These are phyloP conservation scores for Sebastes trivittatus DNA, from an alignment of 2,797 vertebrate genomes.

Conservation along the genomic window DNA sequence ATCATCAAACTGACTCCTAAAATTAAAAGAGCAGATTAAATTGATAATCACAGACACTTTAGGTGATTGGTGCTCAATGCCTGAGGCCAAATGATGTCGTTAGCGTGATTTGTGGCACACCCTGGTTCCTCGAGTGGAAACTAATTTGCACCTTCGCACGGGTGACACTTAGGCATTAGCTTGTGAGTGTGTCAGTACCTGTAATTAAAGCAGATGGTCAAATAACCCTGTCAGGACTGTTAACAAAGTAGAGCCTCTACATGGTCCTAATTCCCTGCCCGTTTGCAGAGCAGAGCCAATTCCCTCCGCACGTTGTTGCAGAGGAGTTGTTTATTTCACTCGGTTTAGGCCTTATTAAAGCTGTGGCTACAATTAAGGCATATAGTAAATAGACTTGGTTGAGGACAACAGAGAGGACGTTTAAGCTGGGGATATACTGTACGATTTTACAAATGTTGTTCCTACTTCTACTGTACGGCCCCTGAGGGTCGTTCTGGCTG, in stretches of 20 bases:
- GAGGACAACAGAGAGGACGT: slow-evolving; percentile 49
- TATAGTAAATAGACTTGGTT: slow-evolving; percentile 48
- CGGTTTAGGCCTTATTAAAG: slow-evolving; percentile 62
- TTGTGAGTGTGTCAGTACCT: slow-evolving; percentile 74
- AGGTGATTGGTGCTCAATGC: slow-evolving; percentile 53
- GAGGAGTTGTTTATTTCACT: slow-evolving; percentile 61
- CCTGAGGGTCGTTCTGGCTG: no score
- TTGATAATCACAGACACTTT: slow-evolving; percentile 43
- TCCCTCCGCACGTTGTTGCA: slow-evolving; percentile 58
- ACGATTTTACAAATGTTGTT: no score
- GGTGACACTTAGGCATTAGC: slow-evolving; percentile 72
- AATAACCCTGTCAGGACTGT: slow-evolving; percentile 71
- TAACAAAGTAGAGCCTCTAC: slow-evolving; percentile 66
- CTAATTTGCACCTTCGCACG: slow-evolving; percentile 78
- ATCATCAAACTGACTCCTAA: neutral
- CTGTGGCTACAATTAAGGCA: slow-evolving; percentile 59
- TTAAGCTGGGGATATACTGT: neutral
- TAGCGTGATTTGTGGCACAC: slow-evolving; percentile 66
- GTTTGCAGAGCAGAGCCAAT: slow-evolving; percentile 60
- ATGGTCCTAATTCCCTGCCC: slow-evolving; percentile 60
- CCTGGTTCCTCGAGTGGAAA: slow-evolving; percentile 67
- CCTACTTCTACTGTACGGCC: no score
- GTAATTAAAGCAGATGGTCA: slow-evolving; percentile 84
- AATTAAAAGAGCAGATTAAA: slow-evolving; percentile 9
- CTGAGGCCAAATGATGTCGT: slow-evolving; percentile 55